Conservation (phyloP, 2,113 vertebrate genomes). For the Rhea pennata region DNA sequence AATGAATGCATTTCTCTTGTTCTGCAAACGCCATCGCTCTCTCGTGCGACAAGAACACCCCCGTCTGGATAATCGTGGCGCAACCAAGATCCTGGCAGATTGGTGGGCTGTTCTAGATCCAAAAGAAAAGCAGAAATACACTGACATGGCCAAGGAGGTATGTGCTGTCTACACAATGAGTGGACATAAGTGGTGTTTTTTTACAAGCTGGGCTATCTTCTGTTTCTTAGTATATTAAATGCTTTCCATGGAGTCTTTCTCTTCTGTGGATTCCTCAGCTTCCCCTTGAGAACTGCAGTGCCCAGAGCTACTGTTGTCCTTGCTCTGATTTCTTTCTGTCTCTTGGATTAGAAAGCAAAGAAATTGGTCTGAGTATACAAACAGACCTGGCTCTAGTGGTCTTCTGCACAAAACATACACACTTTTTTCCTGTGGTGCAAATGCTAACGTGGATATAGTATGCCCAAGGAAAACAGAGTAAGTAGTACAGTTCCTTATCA, state of each 20-base stretch:
- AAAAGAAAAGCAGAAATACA: slow-evolving; percentile 98
- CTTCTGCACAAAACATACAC: neutral
- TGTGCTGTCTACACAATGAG: neutral
- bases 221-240: neutral
- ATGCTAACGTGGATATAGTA: neutral
- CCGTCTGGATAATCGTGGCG: slow-evolving; percentile 96
- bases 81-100: slow-evolving; percentile 98
- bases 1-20: slow-evolving; percentile 98
- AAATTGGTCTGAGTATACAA: neutral
- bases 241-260: neutral
- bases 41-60: slow-evolving; percentile 96
- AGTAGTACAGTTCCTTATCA: neutral
- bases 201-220: neutral
- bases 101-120: slow-evolving; percentile 99
- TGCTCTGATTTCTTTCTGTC: neutral
- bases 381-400: neutral
- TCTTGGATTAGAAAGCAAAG: neutral
- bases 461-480: neutral
- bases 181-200: neutral
- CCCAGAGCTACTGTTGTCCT: neutral
- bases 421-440: neutral
- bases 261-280: neutral
- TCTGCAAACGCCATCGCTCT: slow-evolving; percentile 98
- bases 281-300: neutral
- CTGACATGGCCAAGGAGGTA: slow-evolving; percentile 99